A percentile compares a stretch with the other conserved stretches of the same genome.
Conservation (phyloP, 1,140 invertebrate species). For the Homalodisca vitripennis region DNA sequence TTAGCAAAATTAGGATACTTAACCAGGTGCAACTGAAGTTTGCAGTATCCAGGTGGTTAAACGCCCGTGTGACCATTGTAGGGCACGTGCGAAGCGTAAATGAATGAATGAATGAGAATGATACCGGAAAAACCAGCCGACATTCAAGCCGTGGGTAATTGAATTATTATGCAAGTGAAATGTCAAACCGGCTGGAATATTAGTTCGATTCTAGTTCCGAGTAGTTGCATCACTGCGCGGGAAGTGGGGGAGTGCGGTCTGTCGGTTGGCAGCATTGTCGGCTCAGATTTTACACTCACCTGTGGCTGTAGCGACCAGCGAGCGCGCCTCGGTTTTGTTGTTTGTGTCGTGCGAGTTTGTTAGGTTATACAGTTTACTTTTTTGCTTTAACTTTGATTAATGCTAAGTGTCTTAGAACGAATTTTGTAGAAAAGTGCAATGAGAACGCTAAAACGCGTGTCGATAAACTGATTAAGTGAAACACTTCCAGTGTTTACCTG, state of each 20-base stretch:
- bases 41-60: too few species aligned
- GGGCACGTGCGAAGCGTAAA: too few species aligned
- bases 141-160: neutral
- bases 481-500: neutral
- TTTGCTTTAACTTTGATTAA: neutral
- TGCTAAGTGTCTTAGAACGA: neutral
- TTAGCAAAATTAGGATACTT: too few species aligned
- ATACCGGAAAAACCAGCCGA: neutral
- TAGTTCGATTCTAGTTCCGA: neutral
- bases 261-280: conserved; percentile 10
- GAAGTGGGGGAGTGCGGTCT: conserved; percentile 16
- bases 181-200: neutral
- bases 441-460: neutral
- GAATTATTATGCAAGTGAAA: neutral
- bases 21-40: too few species aligned
- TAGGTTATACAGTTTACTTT: neutral
- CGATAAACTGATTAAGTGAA: neutral
- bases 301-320: neutral
- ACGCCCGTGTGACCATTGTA: too few species aligned
- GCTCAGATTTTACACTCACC: conserved; percentile 15
- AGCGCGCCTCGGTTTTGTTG: neutral
- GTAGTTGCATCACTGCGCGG: conserved; percentile 12
- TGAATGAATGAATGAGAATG: neutral
- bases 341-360: neutral
- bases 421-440: neutral